Base-by-base conservation (phyloP, 2,888 invertebrate species). In the Cyclophora albipunctata region DNA sequence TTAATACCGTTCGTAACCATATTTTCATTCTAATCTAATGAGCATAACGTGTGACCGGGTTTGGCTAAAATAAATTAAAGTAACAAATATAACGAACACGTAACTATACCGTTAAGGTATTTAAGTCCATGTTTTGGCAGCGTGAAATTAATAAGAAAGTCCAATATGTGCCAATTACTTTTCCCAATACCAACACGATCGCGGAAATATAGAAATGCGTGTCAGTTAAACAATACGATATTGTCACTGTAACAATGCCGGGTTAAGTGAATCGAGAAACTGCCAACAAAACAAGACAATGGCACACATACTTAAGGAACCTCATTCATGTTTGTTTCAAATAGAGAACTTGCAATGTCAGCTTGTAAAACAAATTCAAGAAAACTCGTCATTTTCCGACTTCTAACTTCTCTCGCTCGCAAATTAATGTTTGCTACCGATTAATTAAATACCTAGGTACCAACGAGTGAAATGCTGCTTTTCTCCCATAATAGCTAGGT, bases 401-500 rank as follows among this genome's bases (percentile, higher is more conserved):
- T 34, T 57, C 54, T 55, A 61, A 59, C 53, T 50, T 48, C 50
- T 55, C 54, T 57, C 50, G 46, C 55, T 58, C 54, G 54, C 47
- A 54, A 58, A 59, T 58, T 46, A 49, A 58, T 59, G 57, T 58
- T 55, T 58, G 53, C 57, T 54, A 34, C 49, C 47, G 49, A 54
- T 58, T 58, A 54, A 58, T 54, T 49, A 64, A 60, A 59, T 57
- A 61, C 59, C 64, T 49, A 64, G 61, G 59, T 57, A 61, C 59
- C 64, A 60, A 50, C 63, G 58, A 68, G 69, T 71, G 70, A 73
- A 73, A 72, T 69, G 7, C 55, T 57, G 65, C 69, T 71, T 74
- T 76, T 71, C 66, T 70, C 62, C 62, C 54, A 57, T 59, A 56
- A 58, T 60, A 58, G 55, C 64, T 58, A 60, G 65, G 62, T 65